Percentiles rank a stretch among this genome's conserved stretches.
Conservation (phyloP, 2,797 vertebrate species). For the Pantherophis vulpinus region DNA sequence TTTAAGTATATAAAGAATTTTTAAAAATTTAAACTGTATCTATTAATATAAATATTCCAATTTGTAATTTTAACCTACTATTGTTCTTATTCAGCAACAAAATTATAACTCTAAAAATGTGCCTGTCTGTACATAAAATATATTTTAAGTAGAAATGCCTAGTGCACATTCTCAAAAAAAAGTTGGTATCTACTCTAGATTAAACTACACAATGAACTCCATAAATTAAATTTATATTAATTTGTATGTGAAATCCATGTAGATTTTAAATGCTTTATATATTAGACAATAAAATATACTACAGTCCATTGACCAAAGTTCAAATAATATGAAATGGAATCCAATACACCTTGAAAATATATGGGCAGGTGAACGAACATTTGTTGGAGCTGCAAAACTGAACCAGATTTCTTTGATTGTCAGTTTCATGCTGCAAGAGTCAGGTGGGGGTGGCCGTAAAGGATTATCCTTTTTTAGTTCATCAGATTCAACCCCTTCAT, state of each 20-base stretch:
- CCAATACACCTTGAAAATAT: constrained; percentile 84
- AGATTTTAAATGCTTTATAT: not conserved
- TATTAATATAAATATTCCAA: not conserved
- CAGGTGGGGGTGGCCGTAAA: constrained; percentile 93
- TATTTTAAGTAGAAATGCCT: not conserved
- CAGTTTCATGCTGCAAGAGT: constrained; percentile 98
- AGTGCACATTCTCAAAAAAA: not conserved
- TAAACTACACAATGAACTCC: not conserved
- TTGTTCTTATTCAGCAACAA: not conserved
- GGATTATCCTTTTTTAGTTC: constrained; percentile 97
- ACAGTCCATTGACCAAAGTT: not conserved
- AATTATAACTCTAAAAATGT: not conserved
- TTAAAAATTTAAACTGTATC: not conserved
- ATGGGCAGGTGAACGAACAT: constrained; percentile 86
- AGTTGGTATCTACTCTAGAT: not conserved
- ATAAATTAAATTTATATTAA: not conserved
- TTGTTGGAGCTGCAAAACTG: constrained; percentile 98
- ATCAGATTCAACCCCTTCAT: constrained; percentile 98
- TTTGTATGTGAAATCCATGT: not conserved
- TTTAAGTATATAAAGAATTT: not conserved
- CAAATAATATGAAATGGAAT: not conserved
- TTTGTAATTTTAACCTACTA: not conserved
- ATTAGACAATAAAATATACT: not conserved
- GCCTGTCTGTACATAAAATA: not conserved
- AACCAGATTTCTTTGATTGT: constrained; percentile 99